Percentiles rank a stretch among this genome's conserved stretches.
phyloP scores from a whole-genome alignment of 2,888 invertebrate species.

The Nomada fucata region DNA sequence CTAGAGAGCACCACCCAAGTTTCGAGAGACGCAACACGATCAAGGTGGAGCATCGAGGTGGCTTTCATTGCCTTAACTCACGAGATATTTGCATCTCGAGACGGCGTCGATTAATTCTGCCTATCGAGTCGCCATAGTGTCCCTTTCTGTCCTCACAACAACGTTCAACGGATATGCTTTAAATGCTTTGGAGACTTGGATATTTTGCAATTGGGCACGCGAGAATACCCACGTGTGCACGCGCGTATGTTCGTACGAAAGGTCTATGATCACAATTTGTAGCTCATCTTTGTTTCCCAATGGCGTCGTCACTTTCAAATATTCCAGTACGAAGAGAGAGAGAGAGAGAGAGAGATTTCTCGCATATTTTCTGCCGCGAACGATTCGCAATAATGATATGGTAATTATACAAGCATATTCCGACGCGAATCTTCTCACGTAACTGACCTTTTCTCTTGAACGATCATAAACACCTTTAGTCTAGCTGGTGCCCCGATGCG shows the following conservation, averaged over 20 bases:
- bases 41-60: slow-evolving; percentile 64
- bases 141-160: not conserved
- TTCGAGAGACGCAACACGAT: slow-evolving; percentile 60
- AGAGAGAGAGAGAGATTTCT: slow-evolving; percentile 5
- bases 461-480: slow-evolving; percentile 43
- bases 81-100: slow-evolving; percentile 73
- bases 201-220: not conserved
- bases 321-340: not conserved
- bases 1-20: slow-evolving; percentile 63
- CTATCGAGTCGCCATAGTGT: slow-evolving; percentile 37
- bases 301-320: not conserved
- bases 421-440: slow-evolving; percentile 20
- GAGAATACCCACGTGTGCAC: too few species aligned
- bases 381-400: slow-evolving; percentile 50
- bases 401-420: slow-evolving; percentile 53
- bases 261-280: not conserved
- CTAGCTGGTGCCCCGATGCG: not conserved
- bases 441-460: slow-evolving; percentile 43
- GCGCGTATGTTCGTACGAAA: not conserved
- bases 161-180: too few species aligned
- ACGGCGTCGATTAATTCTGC: slow-evolving; percentile 52
- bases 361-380: slow-evolving; percentile 25
- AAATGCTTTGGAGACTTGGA: not conserved
- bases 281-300: too few species aligned
- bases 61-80: slow-evolving; percentile 71